Conservation (phyloP, 2,113 vertebrate species). For the Tupaia tana region DNA sequence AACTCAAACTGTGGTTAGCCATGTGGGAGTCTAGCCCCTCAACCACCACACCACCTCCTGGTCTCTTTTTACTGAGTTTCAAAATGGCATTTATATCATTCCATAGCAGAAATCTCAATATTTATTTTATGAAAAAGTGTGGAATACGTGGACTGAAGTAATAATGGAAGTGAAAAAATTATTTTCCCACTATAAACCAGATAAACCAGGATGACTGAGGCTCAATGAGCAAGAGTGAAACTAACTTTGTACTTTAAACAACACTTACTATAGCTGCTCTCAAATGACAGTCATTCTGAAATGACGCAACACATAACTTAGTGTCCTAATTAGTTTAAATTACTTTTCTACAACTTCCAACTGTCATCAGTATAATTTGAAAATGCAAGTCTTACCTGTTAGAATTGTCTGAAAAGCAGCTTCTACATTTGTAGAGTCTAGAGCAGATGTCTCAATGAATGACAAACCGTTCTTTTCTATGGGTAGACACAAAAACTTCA, state of each 20-base stretch:
- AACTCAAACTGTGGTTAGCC: no score
- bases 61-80: constrained; percentile 36
- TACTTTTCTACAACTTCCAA: constrained; percentile 21
- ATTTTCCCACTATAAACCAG: constrained; percentile 2
- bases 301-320: not conserved
- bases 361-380: constrained; percentile 14
- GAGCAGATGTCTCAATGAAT: constrained; percentile 96
- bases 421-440: constrained; percentile 98
- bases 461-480: constrained; percentile 95
- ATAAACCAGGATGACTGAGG: constrained; percentile 29
- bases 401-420: constrained; percentile 96
- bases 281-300: not conserved
- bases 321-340: constrained; percentile 53
- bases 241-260: not conserved
- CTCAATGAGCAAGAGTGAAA: not conserved
- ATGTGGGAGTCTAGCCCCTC: no score
- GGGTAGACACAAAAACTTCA: constrained; percentile 73
- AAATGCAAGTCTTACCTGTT: constrained; percentile 88
- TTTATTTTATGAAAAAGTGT: constrained; percentile 51
- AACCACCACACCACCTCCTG: no score
- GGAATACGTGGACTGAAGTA: not conserved
- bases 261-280: not conserved
- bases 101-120: constrained; percentile 11
- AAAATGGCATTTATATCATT: constrained; percentile 4
- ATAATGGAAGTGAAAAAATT: not conserved